Evolutionary conservation across 1,140 invertebrate species (phyloP), one percentile per base, ranked within the genome.

Genomic region (Micrasema minimum): DNA sequence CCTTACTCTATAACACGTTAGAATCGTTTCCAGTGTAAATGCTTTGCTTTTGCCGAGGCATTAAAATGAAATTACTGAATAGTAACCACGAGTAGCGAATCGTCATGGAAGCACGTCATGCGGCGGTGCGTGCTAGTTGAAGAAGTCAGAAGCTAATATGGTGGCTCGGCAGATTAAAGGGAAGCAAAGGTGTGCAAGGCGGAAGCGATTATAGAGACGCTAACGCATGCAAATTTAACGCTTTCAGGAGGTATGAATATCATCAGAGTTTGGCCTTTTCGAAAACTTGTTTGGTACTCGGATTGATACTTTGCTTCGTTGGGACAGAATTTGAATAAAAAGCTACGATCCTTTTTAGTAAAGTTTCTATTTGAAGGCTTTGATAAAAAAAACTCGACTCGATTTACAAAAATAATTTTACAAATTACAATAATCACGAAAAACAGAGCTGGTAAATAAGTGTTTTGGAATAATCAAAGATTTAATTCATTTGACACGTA

Each of bases 91-190:
- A 59, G 55, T 38, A 59, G 55, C 55, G 11, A 38, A 41, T 38
- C 55, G 14, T 22, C 37, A 14, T 18, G 55, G 26, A 31, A 14
- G 22, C 35, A 38, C 37, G 55, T 31, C 7, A 59, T 59, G 37
- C 37, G 35, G 12, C 37, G 18, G 37, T 41, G 35, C 55, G 35
- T 41, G 55, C 35, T 38, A 22, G 55, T 59, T 59, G 55, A 41
- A 59, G 55, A 41, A 59, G 55, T 59, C 55, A 59, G 18, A 59
- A 59, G 55, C 35, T 59, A 41, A 59, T 23, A 12, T 5, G 55
- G n/a, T 38, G 55, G 22, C 26, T 38, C 50, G 50, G 38, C 37
- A 67, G 22, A 53, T 55, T 16, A 55, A 23, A 67, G 65, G 65
- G 38, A 55, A 38, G 41, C 31, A 67, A 14, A 31, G 14, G 53